These are phyloP conservation scores for Pedetes capensis DNA, from an alignment of 2,113 vertebrate species.

Conservation along the genomic window DNA sequence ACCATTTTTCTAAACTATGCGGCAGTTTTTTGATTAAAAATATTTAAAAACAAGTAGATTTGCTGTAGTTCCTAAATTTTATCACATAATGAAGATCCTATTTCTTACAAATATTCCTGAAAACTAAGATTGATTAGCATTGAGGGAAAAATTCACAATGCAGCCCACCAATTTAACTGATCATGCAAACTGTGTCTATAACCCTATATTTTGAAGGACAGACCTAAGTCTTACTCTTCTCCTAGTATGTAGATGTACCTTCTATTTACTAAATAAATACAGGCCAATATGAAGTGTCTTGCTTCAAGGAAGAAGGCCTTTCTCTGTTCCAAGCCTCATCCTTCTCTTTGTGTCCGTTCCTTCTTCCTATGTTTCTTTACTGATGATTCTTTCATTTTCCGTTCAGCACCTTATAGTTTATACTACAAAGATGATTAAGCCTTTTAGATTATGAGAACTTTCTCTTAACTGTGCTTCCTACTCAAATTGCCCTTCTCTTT, in stretches of 20 bases:
- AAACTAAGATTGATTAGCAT: background rate
- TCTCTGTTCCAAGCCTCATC: background rate
- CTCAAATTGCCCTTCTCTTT: background rate
- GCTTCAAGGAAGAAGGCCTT: background rate
- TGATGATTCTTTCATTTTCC: conserved; percentile 4
- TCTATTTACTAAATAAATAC: background rate
- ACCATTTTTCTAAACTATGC: background rate
- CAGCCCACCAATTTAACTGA: background rate
- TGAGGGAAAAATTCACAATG: background rate
- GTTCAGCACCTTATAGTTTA: background rate
- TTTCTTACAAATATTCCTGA: background rate
- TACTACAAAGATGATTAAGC: background rate
- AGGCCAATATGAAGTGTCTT: background rate
- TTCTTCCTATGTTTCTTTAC: background rate
- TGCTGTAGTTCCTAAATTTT: conserved; percentile 1
- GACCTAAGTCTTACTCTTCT: background rate
- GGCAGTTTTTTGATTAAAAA: conserved; percentile 18
- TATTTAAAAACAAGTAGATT: conserved; percentile 24
- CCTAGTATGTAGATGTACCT: background rate
- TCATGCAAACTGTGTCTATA: background rate
- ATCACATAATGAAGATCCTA: background rate
- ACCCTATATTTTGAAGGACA: conserved; percentile 5
- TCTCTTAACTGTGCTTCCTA: background rate
- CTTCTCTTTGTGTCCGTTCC: background rate
- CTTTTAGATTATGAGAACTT: no score